Evolutionary conservation across 2,113 vertebrate species (phyloP).

Genomic region (Thomomys bottae): DNA sequence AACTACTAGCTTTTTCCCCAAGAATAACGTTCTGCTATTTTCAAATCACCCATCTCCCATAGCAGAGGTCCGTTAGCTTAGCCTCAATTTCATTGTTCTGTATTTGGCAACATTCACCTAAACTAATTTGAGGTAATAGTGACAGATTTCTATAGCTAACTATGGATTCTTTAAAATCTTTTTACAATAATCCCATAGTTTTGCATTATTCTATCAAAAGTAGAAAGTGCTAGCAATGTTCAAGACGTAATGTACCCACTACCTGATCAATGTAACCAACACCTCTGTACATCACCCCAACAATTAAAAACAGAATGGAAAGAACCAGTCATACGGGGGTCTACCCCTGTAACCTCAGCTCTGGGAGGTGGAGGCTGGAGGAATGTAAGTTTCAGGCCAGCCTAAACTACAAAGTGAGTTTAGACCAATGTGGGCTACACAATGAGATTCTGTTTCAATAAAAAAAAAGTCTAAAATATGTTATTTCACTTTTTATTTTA

Average conservation of each 20-base stretch:
- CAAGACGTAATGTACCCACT: too few relatives aligned
- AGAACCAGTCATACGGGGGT: background rate
- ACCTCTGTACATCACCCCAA: too few relatives aligned
- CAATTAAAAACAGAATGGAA: background rate
- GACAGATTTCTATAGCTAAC: background rate
- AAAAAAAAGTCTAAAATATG: too few relatives aligned
- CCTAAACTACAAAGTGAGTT: too few relatives aligned
- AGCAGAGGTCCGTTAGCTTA: conserved; percentile 39
- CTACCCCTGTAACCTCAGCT: too few relatives aligned
- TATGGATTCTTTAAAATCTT: conserved; percentile 36
- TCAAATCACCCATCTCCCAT: conserved; percentile 46
- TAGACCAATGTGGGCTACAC: too few relatives aligned
- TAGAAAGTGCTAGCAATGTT: background rate
- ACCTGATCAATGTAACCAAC: too few relatives aligned
- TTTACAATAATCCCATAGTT: background rate
- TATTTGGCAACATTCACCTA: conserved; percentile 25
- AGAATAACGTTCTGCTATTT: conserved; percentile 5
- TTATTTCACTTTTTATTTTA: background rate
- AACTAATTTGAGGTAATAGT: conserved; percentile 44
- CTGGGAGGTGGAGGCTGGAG: too few relatives aligned
- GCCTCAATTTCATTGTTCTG: conserved; percentile 35
- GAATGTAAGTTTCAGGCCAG: too few relatives aligned
- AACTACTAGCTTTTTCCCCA: background rate
- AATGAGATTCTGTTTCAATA: too few relatives aligned
- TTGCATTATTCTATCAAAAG: conserved; percentile 17